Evolutionary conservation across 2,888 invertebrate genomes (phyloP), one percentile per base, ranked within the genome.

Genomic region (Sarcophaga rosellei): DNA sequence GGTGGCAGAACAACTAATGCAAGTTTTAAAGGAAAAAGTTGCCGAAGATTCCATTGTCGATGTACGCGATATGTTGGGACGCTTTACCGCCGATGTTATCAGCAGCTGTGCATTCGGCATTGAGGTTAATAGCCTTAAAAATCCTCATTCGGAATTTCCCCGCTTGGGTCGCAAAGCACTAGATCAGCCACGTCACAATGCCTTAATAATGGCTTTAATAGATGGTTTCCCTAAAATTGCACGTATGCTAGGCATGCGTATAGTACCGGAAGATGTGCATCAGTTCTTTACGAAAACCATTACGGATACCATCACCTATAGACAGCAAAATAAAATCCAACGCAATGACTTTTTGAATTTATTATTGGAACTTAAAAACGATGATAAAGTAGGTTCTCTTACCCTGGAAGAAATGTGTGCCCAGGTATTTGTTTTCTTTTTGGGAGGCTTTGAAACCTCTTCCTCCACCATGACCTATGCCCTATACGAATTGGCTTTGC

Each of bases 391-490:
- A 0, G 88, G 78, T 6, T 88, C 44, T 0, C n/a, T 90, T 15
- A 47, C 93, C 1, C 90, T 94, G 3, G 92, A 94, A 4, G 89
- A 95, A 44, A 90, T 95, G 0, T 91, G 94, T 0, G 94, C 95
- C 0, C 95, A 95, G 81, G 94, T 94, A 8, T 93, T 94, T 47
- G 91, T 94, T 0, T 95, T 95, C 88, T 94, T 94, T 81, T 79
- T 90, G 1, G 95, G 94, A 63, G 95, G 95, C 2, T 94, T 94
- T 70, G 95, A 95, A 89, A 94, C 95, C 0, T 94, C 94, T 0
- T 92, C 93, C 0, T 92, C 94, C 0, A 93, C 94, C 0, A 92
- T 94, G 89, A 92, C 93, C 21, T 94, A 94, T 87, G 92, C 93
- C 1, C 86, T 94, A 3, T 94, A 94, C 87, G 94, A 94, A 88